phyloP scores from a whole-genome alignment of 2,888 invertebrate genomes.

The Urechis unicinctus region DNA sequence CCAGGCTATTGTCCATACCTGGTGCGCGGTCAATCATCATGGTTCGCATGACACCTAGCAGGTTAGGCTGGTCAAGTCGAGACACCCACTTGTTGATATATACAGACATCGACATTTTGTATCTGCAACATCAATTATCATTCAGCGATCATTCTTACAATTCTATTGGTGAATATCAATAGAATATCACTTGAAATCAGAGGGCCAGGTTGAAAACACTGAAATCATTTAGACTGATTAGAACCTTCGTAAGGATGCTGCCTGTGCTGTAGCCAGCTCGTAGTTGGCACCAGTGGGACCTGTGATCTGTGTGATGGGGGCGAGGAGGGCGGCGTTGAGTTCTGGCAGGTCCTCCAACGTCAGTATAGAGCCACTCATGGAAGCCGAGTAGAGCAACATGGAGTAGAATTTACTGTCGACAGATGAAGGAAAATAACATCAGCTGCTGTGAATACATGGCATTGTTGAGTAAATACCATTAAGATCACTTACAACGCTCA shows the following conservation, averaged over 20 bases:
- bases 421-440: too few relatives aligned
- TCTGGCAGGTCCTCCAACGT: background rate
- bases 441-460: too few relatives aligned
- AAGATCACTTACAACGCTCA: too few relatives aligned
- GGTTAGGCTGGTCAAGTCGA: background rate
- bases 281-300: background rate
- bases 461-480: too few relatives aligned
- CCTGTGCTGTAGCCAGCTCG: background rate
- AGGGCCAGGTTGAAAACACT: too few relatives aligned
- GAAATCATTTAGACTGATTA: too few relatives aligned
- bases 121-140: too few relatives aligned
- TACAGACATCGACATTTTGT: background rate
- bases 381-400: background rate
- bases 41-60: background rate
- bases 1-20: too few relatives aligned
- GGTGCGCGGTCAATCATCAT: background rate
- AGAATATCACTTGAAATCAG: too few relatives aligned
- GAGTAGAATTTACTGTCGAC: background rate
- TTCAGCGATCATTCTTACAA: too few relatives aligned
- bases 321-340: background rate
- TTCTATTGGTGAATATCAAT: too few relatives aligned
- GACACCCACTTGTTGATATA: background rate
- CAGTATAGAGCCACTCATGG: background rate
- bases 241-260: too few relatives aligned
- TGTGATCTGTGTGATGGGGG: background rate